phyloP scores from a whole-genome alignment of 2,797 vertebrate species.

The Microctenopoma lineatum region DNA sequence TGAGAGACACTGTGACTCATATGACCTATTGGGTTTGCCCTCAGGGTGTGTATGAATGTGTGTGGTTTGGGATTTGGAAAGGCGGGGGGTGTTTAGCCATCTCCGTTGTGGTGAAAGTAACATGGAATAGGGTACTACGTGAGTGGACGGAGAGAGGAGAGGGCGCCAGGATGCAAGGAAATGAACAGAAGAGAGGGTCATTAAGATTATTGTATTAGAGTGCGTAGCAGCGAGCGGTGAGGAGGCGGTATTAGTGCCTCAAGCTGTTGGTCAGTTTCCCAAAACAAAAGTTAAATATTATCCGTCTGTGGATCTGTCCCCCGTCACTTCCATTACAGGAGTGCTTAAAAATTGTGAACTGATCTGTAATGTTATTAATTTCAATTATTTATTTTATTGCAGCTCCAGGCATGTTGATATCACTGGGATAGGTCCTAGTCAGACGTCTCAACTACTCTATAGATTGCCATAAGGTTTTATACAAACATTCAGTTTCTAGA shows the following conservation, averaged over 20 bases:
- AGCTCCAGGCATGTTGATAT: too few relatives aligned
- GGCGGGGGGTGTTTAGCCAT: conserved; percentile 54
- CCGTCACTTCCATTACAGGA: too few relatives aligned
- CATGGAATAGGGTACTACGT: conserved; percentile 44
- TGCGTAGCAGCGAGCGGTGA: conserved; percentile 23
- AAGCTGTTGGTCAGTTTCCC: conserved; percentile 65
- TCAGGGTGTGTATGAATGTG: conserved; percentile 66
- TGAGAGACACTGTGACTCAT: conserved; percentile 63
- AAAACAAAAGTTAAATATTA: conserved; percentile 48
- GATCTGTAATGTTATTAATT: too few relatives aligned
- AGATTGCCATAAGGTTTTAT: background rate
- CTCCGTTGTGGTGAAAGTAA: conserved; percentile 76
- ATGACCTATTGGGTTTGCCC: conserved; percentile 67
- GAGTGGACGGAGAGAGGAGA: conserved; percentile 55
- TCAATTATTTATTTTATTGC: too few relatives aligned
- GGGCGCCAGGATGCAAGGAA: conserved; percentile 54
- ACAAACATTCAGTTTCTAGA: background rate
- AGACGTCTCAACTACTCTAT: background rate
- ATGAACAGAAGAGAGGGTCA: conserved; percentile 50
- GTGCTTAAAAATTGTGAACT: too few relatives aligned
- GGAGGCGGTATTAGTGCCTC: conserved; percentile 55
- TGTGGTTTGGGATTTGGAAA: conserved; percentile 54
- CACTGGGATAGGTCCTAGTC: conserved; percentile 4
- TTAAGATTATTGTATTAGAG: conserved; percentile 62
- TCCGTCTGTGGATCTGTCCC: too few relatives aligned